Evolutionary conservation across 2,113 vertebrate species (phyloP).

Genomic region (Murina feae): DNA sequence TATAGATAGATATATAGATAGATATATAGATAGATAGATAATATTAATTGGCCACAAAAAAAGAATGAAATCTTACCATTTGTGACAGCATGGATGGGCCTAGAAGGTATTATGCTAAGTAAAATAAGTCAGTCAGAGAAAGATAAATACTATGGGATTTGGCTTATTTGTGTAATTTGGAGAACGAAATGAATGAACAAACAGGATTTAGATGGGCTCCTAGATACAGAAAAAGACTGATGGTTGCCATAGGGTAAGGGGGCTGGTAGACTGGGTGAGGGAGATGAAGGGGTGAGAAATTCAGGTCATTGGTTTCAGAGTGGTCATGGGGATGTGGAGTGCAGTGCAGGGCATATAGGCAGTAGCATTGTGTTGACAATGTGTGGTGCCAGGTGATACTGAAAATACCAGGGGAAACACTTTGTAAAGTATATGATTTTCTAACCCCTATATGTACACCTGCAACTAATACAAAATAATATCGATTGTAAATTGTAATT

Average conservation of each 20-base stretch:
- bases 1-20: no score
- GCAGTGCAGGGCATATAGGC: neutral
- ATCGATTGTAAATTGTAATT: neutral
- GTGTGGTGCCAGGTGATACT: neutral
- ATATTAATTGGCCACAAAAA: neutral
- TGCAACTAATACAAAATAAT: neutral
- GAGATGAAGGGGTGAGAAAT: neutral
- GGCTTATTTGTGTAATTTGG: neutral
- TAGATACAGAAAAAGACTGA: neutral
- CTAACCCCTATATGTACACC: neutral
- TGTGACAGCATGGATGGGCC: neutral
- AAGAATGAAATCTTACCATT: neutral
- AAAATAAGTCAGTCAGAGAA: neutral
- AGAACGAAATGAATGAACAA: neutral
- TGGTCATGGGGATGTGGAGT: neutral
- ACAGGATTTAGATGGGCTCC: neutral
- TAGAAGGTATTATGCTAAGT: neutral
- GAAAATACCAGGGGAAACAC: neutral
- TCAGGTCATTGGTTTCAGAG: neutral
- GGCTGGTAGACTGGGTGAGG: neutral
- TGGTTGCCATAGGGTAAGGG: neutral
- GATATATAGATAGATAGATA: neutral
- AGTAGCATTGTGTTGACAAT: neutral
- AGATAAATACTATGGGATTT: neutral
- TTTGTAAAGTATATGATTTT: neutral